Evolutionary conservation across 1,140 invertebrate species (phyloP).

Genomic region (Aphaenogaster floridana): DNA sequence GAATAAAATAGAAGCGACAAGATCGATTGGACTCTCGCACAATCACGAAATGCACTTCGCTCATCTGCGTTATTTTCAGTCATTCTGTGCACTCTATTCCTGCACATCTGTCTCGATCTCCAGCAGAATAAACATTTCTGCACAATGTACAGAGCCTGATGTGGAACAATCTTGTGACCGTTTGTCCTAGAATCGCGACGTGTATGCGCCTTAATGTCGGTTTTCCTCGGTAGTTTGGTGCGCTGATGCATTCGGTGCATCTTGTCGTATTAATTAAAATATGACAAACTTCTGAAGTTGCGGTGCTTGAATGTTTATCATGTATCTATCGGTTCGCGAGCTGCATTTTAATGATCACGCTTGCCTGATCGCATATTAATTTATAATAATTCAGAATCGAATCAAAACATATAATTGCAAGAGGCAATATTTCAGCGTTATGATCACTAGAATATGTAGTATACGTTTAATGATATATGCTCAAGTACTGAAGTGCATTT

Average conservation of each 20-base stretch:
- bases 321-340: not conserved
- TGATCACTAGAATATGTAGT: not conserved
- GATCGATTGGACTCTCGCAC: not conserved
- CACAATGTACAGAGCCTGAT: constrained; percentile 39
- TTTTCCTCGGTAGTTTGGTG: constrained; percentile 16
- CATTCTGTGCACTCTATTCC: constrained; percentile 22
- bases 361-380: not conserved
- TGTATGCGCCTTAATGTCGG: constrained; percentile 34
- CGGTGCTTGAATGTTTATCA: not conserved
- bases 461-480: not conserved
- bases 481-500: not conserved
- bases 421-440: not conserved
- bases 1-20: not conserved
- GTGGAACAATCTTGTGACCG: constrained; percentile 56
- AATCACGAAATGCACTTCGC: constrained; percentile 38
- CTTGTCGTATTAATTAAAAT: constrained; percentile 26
- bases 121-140: constrained; percentile 57
- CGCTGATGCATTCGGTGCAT: constrained; percentile 14
- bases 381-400: constrained; percentile 4
- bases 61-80: constrained; percentile 33
- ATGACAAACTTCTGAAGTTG: constrained; percentile 38
- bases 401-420: constrained; percentile 5
- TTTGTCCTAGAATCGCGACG: constrained; percentile 66
- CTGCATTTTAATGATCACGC: not conserved
- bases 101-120: constrained; percentile 64